Evolutionary conservation across 2,888 invertebrate species (phyloP).

Genomic region (Hirtodrosophila trivittata): DNA sequence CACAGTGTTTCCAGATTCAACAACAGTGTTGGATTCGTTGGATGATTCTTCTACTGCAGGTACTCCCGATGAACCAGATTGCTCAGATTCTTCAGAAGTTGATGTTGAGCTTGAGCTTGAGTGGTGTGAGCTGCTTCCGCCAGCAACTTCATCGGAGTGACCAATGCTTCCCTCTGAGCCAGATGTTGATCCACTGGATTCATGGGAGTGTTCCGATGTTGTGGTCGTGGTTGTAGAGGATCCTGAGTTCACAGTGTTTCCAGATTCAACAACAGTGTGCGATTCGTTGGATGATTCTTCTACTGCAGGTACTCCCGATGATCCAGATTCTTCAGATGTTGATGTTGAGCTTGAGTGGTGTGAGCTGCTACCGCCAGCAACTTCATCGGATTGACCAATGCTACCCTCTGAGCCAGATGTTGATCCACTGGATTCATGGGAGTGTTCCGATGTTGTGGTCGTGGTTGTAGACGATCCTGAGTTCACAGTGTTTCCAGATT

Average conservation of each 20-base stretch:
- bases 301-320: background rate
- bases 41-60: background rate
- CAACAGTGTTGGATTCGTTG: background rate
- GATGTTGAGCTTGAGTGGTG: slow-evolving; percentile 22
- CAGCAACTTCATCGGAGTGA: background rate
- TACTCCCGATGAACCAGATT: slow-evolving; percentile 1
- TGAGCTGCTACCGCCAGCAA: slow-evolving; percentile 5
- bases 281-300: background rate
- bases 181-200: slow-evolving; percentile 2
- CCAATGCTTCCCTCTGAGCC: background rate
- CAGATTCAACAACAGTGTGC: background rate
- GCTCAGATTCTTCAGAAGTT: background rate
- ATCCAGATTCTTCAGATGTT: slow-evolving; percentile 1
- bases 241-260: slow-evolving; percentile 13
- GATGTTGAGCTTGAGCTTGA: background rate
- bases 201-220: background rate
- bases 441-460: background rate
- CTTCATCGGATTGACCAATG: background rate
- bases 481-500: too few species aligned
- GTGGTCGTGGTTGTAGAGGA: slow-evolving; percentile 14
- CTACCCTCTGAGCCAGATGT: background rate
- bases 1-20: background rate
- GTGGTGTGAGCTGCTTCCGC: background rate
- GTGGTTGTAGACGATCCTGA: too few species aligned
- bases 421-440: background rate